Base-by-base conservation (phyloP, 2,113 vertebrate genomes). In the Cyrtonyx montezumae region DNA sequence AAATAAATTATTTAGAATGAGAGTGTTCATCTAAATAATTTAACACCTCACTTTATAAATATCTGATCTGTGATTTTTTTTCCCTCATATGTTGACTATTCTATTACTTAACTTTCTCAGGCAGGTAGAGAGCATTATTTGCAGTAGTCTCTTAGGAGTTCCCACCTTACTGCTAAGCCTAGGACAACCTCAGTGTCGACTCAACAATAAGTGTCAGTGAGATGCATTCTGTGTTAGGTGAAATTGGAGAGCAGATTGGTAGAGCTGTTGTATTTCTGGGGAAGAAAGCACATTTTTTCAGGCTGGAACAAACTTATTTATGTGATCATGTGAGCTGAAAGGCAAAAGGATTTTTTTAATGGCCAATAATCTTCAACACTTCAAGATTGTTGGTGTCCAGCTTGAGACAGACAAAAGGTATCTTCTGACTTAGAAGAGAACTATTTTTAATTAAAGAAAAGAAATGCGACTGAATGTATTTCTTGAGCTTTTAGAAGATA, bases 401-500 rank as follows among this genome's bases (percentile, higher is more conserved):
- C n/a, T 88, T 10, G 2, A 91, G 61, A 70, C 15, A 51, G 11
- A 13, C 3, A 1, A 40, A 88, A 88, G 37, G 32, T 74, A 28
- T 46, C 49, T 49, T n/a, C 40, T 56, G 80, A 53, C 71, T 84
- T 69, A 53, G 85, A 94, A 40, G n/a, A 61, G 73, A 95, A 51
- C 9, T 37, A 15, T 45, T 94, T 93, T 90, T 93, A 94, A 93
- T 94, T 94, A 95, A 90, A 48, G 65, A 67, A 86, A 75, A 83
- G 70, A 83, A 71, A 80, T 78, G 67, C 65, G 45, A 42, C 34
- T 88, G 53, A 83, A 78, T 8, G 58, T 22, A 40, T 42, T 56
- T 67, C 91, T 71, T 25, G 76, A 88, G 87, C 79, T 94, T 69
- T 71, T 53, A 78, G 43, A 61, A 78, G 43, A 61, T 8, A 43